A percentile compares a stretch with the other conserved stretches of the same genome.
Evolutionary conservation across 1,140 invertebrate genomes (phyloP).

Genomic region (Pomacea maculata): DNA sequence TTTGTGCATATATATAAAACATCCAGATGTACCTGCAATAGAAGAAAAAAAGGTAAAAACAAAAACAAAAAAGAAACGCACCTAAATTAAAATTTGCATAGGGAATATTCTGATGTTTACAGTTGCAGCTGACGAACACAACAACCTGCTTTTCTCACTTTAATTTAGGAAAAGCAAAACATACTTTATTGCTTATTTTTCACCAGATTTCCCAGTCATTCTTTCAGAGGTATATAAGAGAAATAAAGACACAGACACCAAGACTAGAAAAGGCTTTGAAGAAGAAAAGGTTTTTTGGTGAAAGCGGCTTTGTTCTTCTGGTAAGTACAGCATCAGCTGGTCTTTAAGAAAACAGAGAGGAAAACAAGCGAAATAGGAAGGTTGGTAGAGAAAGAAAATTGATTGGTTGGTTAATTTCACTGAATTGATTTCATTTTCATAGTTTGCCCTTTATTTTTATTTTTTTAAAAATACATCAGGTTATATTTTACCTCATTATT

Average conservation of each 20-base stretch:
- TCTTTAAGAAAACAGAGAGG: neutral
- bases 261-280: conserved; percentile 19
- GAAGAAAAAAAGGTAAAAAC: too few species aligned
- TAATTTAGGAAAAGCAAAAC: neutral
- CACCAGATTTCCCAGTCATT: conserved; percentile 3
- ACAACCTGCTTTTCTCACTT: neutral
- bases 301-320: conserved; percentile 22
- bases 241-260: conserved; percentile 18
- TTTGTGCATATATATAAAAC: too few species aligned
- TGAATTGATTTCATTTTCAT: too few species aligned
- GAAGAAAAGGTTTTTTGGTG: conserved; percentile 21
- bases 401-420: neutral
- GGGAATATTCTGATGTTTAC: too few species aligned
- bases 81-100: too few species aligned
- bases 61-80: too few species aligned
- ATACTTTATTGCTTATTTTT: neutral
- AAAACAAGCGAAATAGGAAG: too few species aligned
- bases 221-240: neutral
- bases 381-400: neutral
- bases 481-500: too few species aligned
- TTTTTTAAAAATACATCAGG: too few species aligned
- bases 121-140: too few species aligned
- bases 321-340: neutral
- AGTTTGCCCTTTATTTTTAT: too few species aligned
- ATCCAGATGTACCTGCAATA: too few species aligned